phyloP scores from a whole-genome alignment of 1,140 invertebrate genomes.

The Lucilia sericata region DNA sequence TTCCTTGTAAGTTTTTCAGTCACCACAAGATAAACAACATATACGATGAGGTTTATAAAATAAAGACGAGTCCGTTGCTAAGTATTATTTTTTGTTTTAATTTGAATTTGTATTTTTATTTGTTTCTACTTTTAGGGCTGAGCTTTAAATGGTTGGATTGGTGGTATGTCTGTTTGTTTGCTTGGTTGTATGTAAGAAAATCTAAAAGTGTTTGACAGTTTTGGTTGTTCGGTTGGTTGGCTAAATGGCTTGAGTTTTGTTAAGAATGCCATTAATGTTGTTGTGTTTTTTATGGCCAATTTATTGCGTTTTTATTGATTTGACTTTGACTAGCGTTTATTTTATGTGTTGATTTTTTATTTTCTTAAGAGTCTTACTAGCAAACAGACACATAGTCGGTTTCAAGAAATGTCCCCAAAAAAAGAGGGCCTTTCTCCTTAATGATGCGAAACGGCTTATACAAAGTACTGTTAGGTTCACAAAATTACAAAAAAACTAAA shows the following conservation, averaged over 20 bases:
- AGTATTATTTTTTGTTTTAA: not conserved
- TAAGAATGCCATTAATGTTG: conserved; percentile 40
- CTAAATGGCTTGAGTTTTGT: conserved; percentile 22
- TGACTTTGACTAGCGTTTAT: conserved; percentile 50
- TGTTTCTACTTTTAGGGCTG: not conserved
- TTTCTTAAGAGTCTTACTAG: not conserved
- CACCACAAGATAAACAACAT: no score
- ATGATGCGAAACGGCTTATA: not conserved
- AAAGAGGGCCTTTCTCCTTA: not conserved
- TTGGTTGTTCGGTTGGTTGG: not conserved
- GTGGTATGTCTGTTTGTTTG: not conserved
- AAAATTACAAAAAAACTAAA: not conserved
- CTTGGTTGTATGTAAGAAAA: not conserved
- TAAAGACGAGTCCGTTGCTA: not conserved
- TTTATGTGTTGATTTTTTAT: conserved; percentile 1
- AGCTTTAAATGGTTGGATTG: not conserved
- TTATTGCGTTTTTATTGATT: conserved; percentile 49
- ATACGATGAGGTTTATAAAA: not conserved
- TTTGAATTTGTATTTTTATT: not conserved
- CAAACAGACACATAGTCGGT: no score
- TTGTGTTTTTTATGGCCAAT: conserved; percentile 44
- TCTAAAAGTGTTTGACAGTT: not conserved
- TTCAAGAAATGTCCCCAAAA: not conserved
- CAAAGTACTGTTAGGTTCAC: not conserved
- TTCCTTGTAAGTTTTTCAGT: no score